These are phyloP conservation scores for Dryobotodes eremita DNA, from an alignment of 2,888 invertebrate genomes.

Conservation along the genomic window DNA sequence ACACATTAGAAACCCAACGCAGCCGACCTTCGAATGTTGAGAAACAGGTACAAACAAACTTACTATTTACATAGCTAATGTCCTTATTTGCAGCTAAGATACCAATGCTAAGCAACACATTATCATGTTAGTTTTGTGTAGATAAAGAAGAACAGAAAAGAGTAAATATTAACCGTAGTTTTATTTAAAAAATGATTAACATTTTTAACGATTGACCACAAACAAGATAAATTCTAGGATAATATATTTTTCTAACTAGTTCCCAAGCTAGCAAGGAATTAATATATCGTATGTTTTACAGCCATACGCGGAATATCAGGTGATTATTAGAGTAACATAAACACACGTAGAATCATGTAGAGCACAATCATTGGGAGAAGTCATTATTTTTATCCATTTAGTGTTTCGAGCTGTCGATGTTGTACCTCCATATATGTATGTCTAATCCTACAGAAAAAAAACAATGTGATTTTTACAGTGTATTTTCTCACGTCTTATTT, in stretches of 20 bases:
- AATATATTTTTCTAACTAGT: background rate
- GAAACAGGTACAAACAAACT: constrained; percentile 93
- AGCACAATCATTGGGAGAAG: constrained; percentile 43
- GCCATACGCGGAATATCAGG: constrained; percentile 90
- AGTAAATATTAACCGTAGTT: constrained; percentile 8
- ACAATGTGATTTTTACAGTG: background rate
- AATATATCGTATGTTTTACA: constrained; percentile 75
- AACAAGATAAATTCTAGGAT: constrained; percentile 7
- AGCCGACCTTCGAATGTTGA: constrained; percentile 92
- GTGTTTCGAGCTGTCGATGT: background rate
- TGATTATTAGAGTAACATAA: constrained; percentile 75
- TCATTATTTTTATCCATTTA: background rate
- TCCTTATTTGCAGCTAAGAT: constrained; percentile 32
- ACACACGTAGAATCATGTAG: constrained; percentile 41
- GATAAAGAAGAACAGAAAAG: constrained; percentile 21
- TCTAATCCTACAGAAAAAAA: background rate
- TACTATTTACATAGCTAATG: constrained; percentile 1
- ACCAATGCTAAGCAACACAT: constrained; percentile 8
- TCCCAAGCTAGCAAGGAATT: constrained; percentile 25
- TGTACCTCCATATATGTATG: background rate
- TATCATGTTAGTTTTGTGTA: constrained; percentile 32
- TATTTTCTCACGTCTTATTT: constrained; percentile 28
- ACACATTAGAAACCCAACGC: constrained; percentile 83
- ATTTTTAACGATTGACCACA: background rate
- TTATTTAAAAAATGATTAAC: background rate